Evolutionary conservation across 2,888 invertebrate species (phyloP).

Genomic region (Sarcophaga rosellei): DNA sequence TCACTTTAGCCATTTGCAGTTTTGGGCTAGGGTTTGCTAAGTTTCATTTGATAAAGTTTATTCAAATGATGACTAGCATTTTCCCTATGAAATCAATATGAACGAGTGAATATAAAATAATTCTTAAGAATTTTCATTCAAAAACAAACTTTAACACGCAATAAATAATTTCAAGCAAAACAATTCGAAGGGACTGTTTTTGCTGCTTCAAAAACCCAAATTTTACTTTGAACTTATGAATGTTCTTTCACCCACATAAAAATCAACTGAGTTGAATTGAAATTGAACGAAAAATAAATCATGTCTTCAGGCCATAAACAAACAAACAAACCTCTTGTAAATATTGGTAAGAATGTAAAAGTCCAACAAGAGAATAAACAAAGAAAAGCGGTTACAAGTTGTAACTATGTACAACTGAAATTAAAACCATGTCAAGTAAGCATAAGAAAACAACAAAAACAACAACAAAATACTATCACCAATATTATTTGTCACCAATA

Average conservation of each 20-base stretch:
- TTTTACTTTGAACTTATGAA: too few relatives aligned
- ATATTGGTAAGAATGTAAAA: conserved; percentile 32
- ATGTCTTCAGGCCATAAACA: conserved; percentile 32
- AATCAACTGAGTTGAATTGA: conserved; percentile 18
- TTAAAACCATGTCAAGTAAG: conserved; percentile 48
- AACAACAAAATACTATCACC: conserved; percentile 7
- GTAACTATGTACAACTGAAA: conserved; percentile 26
- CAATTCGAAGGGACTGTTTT: too few relatives aligned
- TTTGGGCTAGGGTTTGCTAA: too few relatives aligned
- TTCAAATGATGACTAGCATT: too few relatives aligned
- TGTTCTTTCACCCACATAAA: conserved; percentile 41
- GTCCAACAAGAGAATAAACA: neutral
- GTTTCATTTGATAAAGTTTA: too few relatives aligned
- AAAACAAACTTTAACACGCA: too few relatives aligned
- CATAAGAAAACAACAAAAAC: neutral
- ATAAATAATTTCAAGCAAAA: too few relatives aligned
- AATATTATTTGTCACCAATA: conserved; percentile 29
- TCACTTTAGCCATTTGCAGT: too few relatives aligned
- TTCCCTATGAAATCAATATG: too few relatives aligned
- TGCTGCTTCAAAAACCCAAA: too few relatives aligned
- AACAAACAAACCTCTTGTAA: conserved; percentile 21
- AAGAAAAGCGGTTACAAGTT: conserved; percentile 32
- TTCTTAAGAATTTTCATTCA: too few relatives aligned
- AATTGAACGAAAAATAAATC: conserved; percentile 42
- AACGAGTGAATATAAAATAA: too few relatives aligned